These are phyloP conservation scores for Microcebus griseorufus DNA, from an alignment of 2,113 vertebrate genomes.

Conservation along the genomic window DNA sequence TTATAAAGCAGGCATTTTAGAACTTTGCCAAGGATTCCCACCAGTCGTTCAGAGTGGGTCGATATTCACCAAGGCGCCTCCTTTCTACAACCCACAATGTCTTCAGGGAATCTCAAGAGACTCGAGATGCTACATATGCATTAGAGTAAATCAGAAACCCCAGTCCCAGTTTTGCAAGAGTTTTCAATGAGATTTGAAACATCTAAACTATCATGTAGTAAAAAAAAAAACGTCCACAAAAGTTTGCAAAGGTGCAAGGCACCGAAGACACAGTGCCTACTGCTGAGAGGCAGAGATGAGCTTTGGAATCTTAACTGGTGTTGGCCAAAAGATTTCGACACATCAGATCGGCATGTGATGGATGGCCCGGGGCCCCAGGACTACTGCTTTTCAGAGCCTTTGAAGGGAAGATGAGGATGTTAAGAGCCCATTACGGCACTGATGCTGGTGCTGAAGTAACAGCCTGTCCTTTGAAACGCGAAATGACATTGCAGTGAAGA, in stretches of 20 bases:
- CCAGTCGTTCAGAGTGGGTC: neutral
- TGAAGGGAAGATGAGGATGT: neutral
- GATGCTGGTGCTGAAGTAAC: neutral
- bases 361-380: neutral
- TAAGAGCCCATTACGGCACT: neutral
- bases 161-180: neutral
- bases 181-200: neutral
- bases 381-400: neutral
- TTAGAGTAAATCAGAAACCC: neutral
- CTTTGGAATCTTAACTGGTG: neutral
- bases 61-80: neutral
- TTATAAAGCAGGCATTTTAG: neutral
- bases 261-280: rapidly evolving
- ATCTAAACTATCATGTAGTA: neutral
- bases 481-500: neutral
- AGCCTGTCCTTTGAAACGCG: neutral
- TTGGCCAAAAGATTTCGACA: neutral
- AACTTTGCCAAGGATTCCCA: neutral
- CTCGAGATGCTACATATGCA: rapidly evolving
- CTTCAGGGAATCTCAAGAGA: neutral
- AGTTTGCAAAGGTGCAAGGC: neutral
- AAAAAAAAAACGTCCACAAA: neutral
- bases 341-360: neutral
- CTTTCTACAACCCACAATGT: neutral
- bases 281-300: neutral